Conservation (phyloP, 2,113 vertebrate genomes). For the Excalfactoria chinensis region DNA sequence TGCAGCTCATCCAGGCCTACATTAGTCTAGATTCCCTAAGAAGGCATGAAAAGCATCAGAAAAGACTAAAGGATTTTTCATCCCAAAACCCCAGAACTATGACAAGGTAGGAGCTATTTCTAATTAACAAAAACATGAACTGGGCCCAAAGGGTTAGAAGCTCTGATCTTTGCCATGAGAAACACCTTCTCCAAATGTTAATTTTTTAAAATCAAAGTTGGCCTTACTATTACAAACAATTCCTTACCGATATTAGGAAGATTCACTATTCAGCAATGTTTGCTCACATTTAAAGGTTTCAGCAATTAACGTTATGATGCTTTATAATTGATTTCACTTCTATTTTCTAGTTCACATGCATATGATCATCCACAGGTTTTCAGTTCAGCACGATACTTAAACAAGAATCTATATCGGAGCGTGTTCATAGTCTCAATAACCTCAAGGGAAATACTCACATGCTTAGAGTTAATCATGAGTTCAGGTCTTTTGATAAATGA, state of each 20-base stretch:
- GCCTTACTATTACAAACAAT: neutral
- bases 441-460: neutral
- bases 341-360: neutral
- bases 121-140: neutral
- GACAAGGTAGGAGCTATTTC: neutral
- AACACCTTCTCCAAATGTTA: neutral
- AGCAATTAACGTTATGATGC: neutral
- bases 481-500: neutral
- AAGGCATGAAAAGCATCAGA: neutral
- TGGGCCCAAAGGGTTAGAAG: neutral
- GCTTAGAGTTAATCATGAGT: neutral
- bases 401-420: neutral
- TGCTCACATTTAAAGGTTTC: neutral
- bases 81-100: neutral
- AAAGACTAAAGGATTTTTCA: neutral
- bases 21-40: neutral
- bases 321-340: neutral
- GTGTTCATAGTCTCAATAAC: neutral
- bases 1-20: neutral
- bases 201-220: neutral
- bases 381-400: neutral
- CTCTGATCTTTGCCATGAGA: neutral
- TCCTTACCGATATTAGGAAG: neutral
- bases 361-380: neutral
- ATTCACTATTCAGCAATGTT: neutral